Conservation (phyloP, 2,888 invertebrate genomes). For the Spodoptera littoralis region DNA sequence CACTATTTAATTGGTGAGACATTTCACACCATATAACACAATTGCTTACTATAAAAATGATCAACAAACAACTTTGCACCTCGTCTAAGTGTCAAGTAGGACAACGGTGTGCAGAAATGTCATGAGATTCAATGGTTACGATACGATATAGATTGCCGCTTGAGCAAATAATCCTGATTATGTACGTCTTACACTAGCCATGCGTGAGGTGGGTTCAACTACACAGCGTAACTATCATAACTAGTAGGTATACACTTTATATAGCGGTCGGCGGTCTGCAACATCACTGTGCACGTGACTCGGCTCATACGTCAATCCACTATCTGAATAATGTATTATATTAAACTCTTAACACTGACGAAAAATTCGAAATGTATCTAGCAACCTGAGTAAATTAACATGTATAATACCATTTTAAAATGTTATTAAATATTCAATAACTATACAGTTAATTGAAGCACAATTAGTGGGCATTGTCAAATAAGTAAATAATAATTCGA, state of each 20-base stretch:
- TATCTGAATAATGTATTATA: conserved; percentile 72
- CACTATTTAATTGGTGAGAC: conserved; percentile 86
- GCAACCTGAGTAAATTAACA: conserved; percentile 85
- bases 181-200: conserved; percentile 81
- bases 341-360: conserved; percentile 73
- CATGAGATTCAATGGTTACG: conserved; percentile 87
- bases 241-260: conserved; percentile 72
- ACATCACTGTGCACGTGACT: conserved; percentile 79
- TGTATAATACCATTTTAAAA: conserved; percentile 79
- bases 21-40: conserved; percentile 87
- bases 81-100: conserved; percentile 78
- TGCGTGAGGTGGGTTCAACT: conserved; percentile 84
- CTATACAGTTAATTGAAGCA: conserved; percentile 83
- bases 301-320: conserved; percentile 71
- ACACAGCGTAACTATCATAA: conserved; percentile 73
- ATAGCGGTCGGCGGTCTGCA: conserved; percentile 61
- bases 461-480: conserved; percentile 77
- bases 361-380: conserved; percentile 80
- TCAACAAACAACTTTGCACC: conserved; percentile 88
- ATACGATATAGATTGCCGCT: conserved; percentile 81
- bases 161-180: conserved; percentile 87
- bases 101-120: conserved; percentile 81
- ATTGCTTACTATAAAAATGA: conserved; percentile 88
- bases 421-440: conserved; percentile 83
- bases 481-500: conserved; percentile 75